Evolutionary conservation across 2,113 vertebrate genomes (phyloP).

Genomic region (Lamprologus ornatipinnis): DNA sequence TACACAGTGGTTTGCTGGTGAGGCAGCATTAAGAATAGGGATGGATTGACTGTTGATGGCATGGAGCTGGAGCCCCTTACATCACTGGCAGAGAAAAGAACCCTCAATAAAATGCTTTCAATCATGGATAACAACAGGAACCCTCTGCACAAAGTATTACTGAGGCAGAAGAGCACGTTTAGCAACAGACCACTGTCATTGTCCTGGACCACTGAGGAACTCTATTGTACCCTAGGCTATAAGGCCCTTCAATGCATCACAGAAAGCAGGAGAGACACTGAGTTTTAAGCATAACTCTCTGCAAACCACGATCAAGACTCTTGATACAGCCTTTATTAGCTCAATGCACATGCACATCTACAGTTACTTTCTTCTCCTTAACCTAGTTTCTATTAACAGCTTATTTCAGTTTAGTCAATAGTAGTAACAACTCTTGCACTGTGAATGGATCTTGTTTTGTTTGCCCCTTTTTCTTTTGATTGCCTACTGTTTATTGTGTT

Average conservation of each 20-base stretch:
- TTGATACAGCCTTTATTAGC: neutral
- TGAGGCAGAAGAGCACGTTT: neutral
- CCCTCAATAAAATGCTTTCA: neutral
- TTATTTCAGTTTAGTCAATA: neutral
- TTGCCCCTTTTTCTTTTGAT: neutral
- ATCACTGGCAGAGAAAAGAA: neutral
- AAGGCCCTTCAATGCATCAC: neutral
- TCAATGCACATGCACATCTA: neutral
- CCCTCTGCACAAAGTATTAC: neutral
- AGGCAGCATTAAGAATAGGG: neutral
- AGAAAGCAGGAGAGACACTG: neutral
- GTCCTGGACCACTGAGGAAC: neutral
- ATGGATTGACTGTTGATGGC: neutral
- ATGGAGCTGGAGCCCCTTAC: neutral
- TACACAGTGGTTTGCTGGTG: neutral
- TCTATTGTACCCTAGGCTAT: neutral
- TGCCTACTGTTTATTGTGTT: neutral
- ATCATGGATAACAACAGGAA: neutral
- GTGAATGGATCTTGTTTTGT: neutral
- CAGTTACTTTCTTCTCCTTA: neutral
- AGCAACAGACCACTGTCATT: neutral
- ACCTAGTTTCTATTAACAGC: neutral
- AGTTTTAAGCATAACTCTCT: neutral
- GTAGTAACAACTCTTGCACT: neutral
- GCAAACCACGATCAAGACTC: neutral